Percentiles rank a stretch among this genome's conserved stretches.
These are phyloP conservation scores for Lota lota DNA, from an alignment of 2,113 vertebrate genomes.

Conservation along the genomic window DNA sequence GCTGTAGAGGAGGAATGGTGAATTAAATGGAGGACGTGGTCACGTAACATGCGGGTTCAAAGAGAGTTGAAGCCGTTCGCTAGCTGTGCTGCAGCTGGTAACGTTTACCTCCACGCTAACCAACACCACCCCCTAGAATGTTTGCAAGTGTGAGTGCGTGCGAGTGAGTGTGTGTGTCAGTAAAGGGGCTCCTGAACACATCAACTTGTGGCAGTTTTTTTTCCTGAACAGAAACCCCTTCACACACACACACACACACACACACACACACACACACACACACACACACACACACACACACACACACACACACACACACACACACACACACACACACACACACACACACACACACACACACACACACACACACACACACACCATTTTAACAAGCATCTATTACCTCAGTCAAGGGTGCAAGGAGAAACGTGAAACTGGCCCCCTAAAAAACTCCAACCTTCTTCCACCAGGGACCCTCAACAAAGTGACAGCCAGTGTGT, in stretches of 20 bases:
- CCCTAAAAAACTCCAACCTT: slow-evolving; percentile 14
- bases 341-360: slow-evolving; percentile 23
- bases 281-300: slow-evolving; percentile 13
- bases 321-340: slow-evolving; percentile 18
- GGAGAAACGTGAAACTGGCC: slow-evolving; percentile 41
- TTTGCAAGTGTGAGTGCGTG: slow-evolving; percentile 21
- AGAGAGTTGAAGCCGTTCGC: slow-evolving; percentile 69
- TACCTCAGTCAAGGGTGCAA: slow-evolving; percentile 32
- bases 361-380: slow-evolving; percentile 15
- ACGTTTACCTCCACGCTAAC: slow-evolving; percentile 62
- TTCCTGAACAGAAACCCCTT: slow-evolving; percentile 37
- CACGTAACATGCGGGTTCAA: slow-evolving; percentile 66
- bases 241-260: slow-evolving; percentile 2
- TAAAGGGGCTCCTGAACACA: slow-evolving; percentile 39
- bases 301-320: slow-evolving; percentile 2
- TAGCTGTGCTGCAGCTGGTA: slow-evolving; percentile 68
- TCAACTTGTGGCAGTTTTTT: slow-evolving; percentile 31
- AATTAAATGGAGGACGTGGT: slow-evolving; percentile 59
- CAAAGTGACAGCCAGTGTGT: slow-evolving; percentile 33
- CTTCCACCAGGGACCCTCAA: slow-evolving; percentile 17
- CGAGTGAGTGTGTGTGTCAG: slow-evolving; percentile 6
- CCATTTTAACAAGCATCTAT: slow-evolving; percentile 56
- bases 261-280: slow-evolving; percentile 19
- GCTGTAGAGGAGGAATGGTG: slow-evolving; percentile 29
- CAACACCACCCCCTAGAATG: slow-evolving; percentile 37